Percentiles rank a stretch among this genome's conserved stretches.
These are phyloP conservation scores for Trichechus manatus DNA, from an alignment of 2,113 vertebrate genomes.

Conservation along the genomic window DNA sequence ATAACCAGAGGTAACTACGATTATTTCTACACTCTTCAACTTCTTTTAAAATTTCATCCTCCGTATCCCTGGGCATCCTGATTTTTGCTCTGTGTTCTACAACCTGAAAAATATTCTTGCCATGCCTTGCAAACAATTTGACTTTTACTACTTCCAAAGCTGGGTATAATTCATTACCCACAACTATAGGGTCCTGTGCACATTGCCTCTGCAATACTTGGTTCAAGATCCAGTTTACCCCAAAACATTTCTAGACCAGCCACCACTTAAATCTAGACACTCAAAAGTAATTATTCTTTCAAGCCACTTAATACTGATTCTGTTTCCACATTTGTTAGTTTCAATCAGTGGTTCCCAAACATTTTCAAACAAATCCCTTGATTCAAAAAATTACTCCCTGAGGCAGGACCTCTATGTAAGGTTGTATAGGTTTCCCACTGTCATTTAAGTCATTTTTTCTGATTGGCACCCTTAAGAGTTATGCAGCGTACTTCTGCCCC, in stretches of 20 bases:
- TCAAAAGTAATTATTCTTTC: not conserved
- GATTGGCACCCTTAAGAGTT: not conserved
- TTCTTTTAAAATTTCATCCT: slow-evolving; percentile 2
- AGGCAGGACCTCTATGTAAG: not conserved
- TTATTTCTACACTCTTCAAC: not conserved
- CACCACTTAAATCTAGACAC: not conserved
- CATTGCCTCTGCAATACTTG: not conserved
- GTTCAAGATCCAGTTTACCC: not conserved
- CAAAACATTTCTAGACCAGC: not conserved
- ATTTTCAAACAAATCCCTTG: not conserved
- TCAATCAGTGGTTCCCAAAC: not conserved
- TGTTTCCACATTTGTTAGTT: slow-evolving; percentile 1
- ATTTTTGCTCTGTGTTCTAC: not conserved
- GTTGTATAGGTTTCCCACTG: not conserved
- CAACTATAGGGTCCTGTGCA: not conserved
- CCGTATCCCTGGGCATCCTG: not conserved
- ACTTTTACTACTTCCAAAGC: not conserved
- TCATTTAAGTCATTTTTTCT: not conserved
- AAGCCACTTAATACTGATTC: not conserved
- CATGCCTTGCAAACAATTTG: not conserved
- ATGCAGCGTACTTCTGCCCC: not conserved
- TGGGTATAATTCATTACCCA: not conserved
- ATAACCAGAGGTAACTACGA: not conserved
- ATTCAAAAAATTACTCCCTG: not conserved
- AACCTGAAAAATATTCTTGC: slow-evolving; percentile 9